Evolutionary conservation across 2,797 vertebrate species (phyloP).

Genomic region (Setipinna tenuifilis): DNA sequence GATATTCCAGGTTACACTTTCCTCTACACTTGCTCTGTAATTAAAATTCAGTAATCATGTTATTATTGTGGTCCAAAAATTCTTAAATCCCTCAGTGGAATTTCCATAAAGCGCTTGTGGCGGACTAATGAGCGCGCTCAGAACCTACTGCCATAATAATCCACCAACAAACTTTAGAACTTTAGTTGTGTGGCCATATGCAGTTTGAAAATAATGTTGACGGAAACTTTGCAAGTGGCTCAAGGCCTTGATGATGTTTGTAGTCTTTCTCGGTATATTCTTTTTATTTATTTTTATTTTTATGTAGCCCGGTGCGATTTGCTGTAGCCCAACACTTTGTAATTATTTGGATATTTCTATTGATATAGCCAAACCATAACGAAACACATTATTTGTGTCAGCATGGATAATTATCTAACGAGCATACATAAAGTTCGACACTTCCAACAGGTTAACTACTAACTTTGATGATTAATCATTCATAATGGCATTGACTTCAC

Average conservation of each 20-base stretch:
- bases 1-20: not conserved
- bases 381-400: not conserved
- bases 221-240: not conserved
- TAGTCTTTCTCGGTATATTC: not conserved
- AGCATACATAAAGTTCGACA: not conserved
- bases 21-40: not conserved
- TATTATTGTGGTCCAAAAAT: constrained; percentile 34
- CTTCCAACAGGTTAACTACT: constrained; percentile 15
- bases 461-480: constrained; percentile 19
- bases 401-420: not conserved
- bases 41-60: not conserved
- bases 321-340: too few species aligned
- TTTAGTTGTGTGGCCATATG: not conserved
- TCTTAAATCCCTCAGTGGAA: constrained; percentile 41
- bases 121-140: not conserved
- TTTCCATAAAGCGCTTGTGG: constrained; percentile 49
- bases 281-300: too few species aligned
- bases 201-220: not conserved
- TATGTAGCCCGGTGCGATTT: too few species aligned
- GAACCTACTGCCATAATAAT: constrained; percentile 28
- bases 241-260: not conserved
- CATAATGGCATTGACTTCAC: not conserved
- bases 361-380: too few species aligned
- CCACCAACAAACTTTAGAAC: not conserved
- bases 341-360: too few species aligned